Percentiles rank a stretch among this genome's conserved stretches.
Conservation (phyloP, 2,888 invertebrate genomes). For the Mellilla xanthometata region DNA sequence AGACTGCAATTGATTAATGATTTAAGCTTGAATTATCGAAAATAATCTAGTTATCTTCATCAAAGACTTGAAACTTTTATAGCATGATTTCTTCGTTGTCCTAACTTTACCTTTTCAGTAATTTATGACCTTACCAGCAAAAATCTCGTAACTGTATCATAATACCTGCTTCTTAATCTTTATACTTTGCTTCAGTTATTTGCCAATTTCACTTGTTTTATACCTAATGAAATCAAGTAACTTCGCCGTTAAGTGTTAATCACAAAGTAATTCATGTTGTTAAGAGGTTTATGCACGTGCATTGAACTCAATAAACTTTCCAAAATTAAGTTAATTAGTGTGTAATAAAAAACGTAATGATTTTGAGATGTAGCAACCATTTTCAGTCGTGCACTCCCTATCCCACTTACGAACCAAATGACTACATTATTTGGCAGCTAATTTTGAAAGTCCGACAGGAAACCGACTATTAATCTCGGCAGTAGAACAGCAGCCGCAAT, state of each 20-base stretch:
- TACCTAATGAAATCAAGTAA: not conserved
- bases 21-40: too few species aligned
- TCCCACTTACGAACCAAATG: conserved; percentile 25
- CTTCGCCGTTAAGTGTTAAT: conserved; percentile 5
- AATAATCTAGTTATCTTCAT: too few species aligned
- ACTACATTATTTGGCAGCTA: conserved; percentile 29
- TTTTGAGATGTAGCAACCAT: conserved; percentile 26
- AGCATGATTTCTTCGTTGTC: too few species aligned
- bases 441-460: conserved; percentile 31
- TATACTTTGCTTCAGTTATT: not conserved
- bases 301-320: too few species aligned
- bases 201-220: not conserved
- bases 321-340: not conserved
- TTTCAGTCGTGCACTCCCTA: conserved; percentile 31
- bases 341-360: conserved; percentile 15
- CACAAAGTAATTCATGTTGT: too few species aligned
- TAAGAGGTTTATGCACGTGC: too few species aligned
- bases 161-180: not conserved
- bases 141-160: not conserved
- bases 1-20: too few species aligned
- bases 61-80: too few species aligned
- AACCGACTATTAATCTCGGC: conserved; percentile 33
- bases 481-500: conserved; percentile 38
- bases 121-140: too few species aligned
- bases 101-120: too few species aligned